phyloP scores from a whole-genome alignment of 2,113 vertebrate species.

The Prionailurus bengalensis region DNA sequence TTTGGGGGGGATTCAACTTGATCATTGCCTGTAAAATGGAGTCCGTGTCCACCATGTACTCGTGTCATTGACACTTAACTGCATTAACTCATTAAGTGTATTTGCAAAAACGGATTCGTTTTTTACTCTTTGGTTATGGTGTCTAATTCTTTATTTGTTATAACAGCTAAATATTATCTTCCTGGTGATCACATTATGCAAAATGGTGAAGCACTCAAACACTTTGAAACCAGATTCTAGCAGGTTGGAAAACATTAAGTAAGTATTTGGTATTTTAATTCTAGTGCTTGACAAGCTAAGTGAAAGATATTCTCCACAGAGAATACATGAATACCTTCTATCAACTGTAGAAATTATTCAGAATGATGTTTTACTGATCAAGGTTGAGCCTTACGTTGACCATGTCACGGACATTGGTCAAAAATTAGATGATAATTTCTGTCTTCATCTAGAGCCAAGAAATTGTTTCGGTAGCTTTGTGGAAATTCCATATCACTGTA shows the following conservation, averaged over 20 bases:
- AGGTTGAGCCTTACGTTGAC: slow-evolving; percentile 82
- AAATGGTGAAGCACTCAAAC: slow-evolving; percentile 99
- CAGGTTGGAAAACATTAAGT: slow-evolving; percentile 99
- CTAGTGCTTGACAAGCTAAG: slow-evolving; percentile 87
- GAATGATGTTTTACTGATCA: slow-evolving; percentile 83
- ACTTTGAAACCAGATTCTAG: slow-evolving; percentile 99
- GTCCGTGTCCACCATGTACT: neutral
- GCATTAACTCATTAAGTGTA: neutral
- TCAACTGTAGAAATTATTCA: slow-evolving; percentile 87
- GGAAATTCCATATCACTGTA: slow-evolving; percentile 85
- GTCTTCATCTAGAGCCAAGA: slow-evolving; percentile 82
- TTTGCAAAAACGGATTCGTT: slow-evolving; percentile 73
- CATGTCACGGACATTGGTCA: slow-evolving; percentile 82
- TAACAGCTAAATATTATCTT: slow-evolving; percentile 99
- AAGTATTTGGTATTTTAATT: slow-evolving; percentile 92
- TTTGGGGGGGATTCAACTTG: slow-evolving; percentile 47
- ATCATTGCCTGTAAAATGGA: slow-evolving; percentile 7
- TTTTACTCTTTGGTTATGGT: slow-evolving; percentile 76
- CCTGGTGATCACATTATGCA: slow-evolving; percentile 99
- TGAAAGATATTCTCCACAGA: slow-evolving; percentile 88
- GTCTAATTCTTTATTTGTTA: slow-evolving; percentile 90
- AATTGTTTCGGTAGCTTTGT: slow-evolving; percentile 81
- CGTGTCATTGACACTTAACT: neutral
- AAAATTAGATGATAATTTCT: slow-evolving; percentile 86
- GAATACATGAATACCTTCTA: slow-evolving; percentile 84